Conservation (phyloP, 2,888 invertebrate genomes). For the Chrysomela aeneicollis region DNA sequence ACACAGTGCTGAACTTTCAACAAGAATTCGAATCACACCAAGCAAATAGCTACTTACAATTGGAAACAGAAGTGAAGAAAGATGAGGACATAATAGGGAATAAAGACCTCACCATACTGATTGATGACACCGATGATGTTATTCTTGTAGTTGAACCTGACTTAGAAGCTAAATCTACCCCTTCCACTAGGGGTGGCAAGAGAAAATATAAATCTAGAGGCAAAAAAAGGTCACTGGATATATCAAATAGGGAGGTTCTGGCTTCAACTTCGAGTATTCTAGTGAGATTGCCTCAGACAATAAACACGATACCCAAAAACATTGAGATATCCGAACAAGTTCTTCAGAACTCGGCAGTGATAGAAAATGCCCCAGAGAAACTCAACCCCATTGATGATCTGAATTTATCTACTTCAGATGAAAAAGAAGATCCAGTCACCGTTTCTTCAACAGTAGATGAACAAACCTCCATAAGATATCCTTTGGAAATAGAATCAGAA, state of each 20-base stretch:
- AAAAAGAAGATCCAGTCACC: neutral
- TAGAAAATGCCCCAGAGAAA: neutral
- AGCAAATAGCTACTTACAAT: neutral
- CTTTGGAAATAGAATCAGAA: neutral
- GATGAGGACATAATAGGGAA: slow-evolving; percentile 19
- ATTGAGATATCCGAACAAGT: neutral
- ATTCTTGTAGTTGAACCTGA: slow-evolving; percentile 1
- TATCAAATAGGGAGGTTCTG: neutral
- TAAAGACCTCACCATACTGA: slow-evolving; percentile 17
- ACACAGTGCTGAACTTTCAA: slow-evolving; percentile 48
- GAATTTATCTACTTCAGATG: neutral
- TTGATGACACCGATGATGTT: slow-evolving; percentile 3
- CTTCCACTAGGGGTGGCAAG: neutral
- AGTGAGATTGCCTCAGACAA: neutral
- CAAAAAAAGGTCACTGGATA: neutral
- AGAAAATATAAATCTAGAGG: neutral
- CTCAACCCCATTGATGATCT: neutral
- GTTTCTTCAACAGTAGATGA: neutral
- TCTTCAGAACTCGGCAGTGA: neutral
- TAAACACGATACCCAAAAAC: neutral
- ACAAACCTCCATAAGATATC: neutral
- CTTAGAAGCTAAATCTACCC: neutral
- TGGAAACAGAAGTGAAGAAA: slow-evolving; percentile 20
- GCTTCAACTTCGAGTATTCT: neutral
- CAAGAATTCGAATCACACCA: slow-evolving; percentile 32